Conservation (phyloP, 2,113 vertebrate genomes). For the Aegithalos caudatus region DNA sequence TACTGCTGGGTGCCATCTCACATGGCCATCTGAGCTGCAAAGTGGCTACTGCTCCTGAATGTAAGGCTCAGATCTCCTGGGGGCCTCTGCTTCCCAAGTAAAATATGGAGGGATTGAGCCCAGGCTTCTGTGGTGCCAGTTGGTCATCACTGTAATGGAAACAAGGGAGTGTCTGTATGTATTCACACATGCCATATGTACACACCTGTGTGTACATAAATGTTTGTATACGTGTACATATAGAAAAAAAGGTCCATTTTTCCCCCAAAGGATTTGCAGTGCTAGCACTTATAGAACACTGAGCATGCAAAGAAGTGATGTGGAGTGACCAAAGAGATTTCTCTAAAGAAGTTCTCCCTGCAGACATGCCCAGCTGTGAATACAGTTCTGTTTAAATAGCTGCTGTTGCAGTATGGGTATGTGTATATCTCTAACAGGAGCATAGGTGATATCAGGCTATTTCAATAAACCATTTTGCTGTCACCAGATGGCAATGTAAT, state of each 20-base stretch:
- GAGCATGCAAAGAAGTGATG: background rate
- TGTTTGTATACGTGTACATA: rapidly evolving
- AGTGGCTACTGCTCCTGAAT: rapidly evolving
- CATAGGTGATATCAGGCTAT: background rate
- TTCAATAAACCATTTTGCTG: background rate
- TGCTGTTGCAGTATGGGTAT: background rate
- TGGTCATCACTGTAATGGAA: rapidly evolving
- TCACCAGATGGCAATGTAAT: slow-evolving; percentile 25
- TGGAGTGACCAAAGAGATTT: background rate
- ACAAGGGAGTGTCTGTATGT: rapidly evolving
- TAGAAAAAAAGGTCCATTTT: rapidly evolving
- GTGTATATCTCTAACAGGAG: background rate
- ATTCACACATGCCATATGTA: rapidly evolving
- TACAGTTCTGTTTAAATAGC: background rate
- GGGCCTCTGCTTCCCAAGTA: background rate
- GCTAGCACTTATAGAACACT: background rate
- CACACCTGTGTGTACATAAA: rapidly evolving
- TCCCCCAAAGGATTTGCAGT: background rate
- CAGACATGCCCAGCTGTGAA: background rate
- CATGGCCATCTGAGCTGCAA: background rate
- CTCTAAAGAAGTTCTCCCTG: background rate
- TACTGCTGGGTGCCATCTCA: rapidly evolving
- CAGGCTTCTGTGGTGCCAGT: background rate
- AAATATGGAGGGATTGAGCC: background rate
- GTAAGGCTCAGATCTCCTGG: background rate